Evolutionary conservation across 2,797 vertebrate species (phyloP).

Genomic region (Momotus momota): DNA sequence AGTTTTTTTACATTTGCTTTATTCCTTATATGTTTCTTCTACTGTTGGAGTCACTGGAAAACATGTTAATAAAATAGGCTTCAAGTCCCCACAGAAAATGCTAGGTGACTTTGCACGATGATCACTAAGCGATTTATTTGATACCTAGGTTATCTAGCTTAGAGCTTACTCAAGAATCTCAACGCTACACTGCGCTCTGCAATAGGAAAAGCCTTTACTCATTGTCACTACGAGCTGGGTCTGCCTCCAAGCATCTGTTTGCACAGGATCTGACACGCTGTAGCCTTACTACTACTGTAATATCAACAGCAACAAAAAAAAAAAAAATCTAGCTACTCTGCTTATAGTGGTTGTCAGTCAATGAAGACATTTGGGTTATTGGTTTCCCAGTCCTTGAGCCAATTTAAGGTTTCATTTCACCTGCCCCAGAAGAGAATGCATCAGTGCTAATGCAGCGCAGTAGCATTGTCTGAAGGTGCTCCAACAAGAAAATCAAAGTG

Average conservation of each 20-base stretch:
- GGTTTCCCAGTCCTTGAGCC: background rate
- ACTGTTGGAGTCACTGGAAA: background rate
- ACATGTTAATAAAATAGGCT: background rate
- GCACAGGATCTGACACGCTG: background rate
- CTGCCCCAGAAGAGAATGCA: background rate
- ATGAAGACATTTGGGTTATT: background rate
- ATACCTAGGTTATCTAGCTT: background rate
- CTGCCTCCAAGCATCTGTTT: background rate
- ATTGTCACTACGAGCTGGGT: rapidly evolving
- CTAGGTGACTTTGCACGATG: background rate
- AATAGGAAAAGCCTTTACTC: background rate
- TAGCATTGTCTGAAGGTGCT: background rate
- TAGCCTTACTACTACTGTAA: background rate
- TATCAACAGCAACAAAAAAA: background rate
- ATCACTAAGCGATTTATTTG: background rate
- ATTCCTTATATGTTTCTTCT: background rate
- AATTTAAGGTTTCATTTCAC: background rate
- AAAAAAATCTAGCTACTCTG: background rate
- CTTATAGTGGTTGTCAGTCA: background rate
- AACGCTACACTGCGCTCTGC: rapidly evolving
- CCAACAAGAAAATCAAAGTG: background rate
- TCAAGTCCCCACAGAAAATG: background rate
- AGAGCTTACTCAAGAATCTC: background rate
- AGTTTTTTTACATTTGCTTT: background rate
- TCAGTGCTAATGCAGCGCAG: background rate